Evolutionary conservation across 2,797 vertebrate species (phyloP), one percentile per base, ranked within the genome.

Genomic region (Pangasius larnaudii): DNA sequence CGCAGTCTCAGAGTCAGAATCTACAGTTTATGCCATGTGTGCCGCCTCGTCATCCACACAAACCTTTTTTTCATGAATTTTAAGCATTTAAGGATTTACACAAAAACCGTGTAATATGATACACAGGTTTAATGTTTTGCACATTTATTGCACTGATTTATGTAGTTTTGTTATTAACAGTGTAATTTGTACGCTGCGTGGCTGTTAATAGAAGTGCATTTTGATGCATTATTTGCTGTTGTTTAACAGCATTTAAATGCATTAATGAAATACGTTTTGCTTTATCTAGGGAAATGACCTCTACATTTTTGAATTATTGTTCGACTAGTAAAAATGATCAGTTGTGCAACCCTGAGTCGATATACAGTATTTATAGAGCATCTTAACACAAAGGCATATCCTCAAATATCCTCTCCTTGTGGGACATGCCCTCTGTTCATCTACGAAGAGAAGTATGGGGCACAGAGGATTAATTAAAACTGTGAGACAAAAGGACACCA

Each of bases 401-500:
- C 87, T 90, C 78, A 90, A 89, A 88, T 42, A 42, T 42, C 42
- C 74, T 88, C 85, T 84, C 82, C 90, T 89, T 78, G 83, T 90
- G 87, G 85, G 90, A 90, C 85, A 75, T 77, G 67, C 56, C 71
- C 82, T 71, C 83, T 86, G 85, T 89, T 88, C 89, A 90, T 85
- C 78, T 89, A 85, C 33, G 59, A 83, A 80, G 58, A 63, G 86
- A 89, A 83, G 81, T 86, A 89, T 77, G 61, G 87, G 80, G 89
- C 89, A 89, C 93, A 92, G 92, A 93, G 94, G 91, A 90, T 93
- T 94, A 94, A 94, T 92, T 93, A 93, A 94, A 93, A 91, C 87
- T 86, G 85, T 82, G 89, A 92, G 90, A 94, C 89, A 92, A 93
- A 92, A 93, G 90, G 92, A 92, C 90, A 93, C 87, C 74, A 87